phyloP scores from a whole-genome alignment of 2,113 vertebrate species.

The Donacobius atricapilla region DNA sequence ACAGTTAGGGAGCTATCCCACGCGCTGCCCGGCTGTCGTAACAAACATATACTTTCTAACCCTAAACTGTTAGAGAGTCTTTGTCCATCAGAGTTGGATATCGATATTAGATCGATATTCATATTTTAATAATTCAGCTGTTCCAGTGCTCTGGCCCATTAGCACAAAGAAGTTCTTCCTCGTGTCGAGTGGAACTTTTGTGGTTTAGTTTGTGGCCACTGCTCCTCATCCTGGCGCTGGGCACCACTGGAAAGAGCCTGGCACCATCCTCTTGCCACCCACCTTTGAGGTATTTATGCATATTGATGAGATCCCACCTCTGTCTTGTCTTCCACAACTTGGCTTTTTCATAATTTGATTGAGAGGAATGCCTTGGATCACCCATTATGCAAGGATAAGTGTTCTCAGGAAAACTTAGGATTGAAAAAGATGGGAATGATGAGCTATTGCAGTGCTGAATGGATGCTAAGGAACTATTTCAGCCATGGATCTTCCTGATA shows the following conservation, averaged over 20 bases:
- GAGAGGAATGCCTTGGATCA: neutral
- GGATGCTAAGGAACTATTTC: neutral
- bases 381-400: neutral
- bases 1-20: no score
- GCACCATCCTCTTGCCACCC: neutral
- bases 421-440: neutral
- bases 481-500: neutral
- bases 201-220: neutral
- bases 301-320: neutral
- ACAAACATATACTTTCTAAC: no score
- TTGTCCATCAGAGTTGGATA: no score
- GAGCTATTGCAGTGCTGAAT: neutral
- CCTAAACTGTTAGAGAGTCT: no score
- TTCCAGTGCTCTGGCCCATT: neutral
- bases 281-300: neutral
- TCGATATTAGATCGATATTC: no score
- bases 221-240: neutral
- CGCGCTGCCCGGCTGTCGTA: no score
- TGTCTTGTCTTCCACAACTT: neutral
- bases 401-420: neutral
- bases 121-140: no score
- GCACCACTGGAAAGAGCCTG: neutral
- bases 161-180: neutral
- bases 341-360: neutral
- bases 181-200: neutral